These are phyloP conservation scores for Columba livia DNA, from an alignment of 2,113 vertebrate genomes.

Conservation along the genomic window DNA sequence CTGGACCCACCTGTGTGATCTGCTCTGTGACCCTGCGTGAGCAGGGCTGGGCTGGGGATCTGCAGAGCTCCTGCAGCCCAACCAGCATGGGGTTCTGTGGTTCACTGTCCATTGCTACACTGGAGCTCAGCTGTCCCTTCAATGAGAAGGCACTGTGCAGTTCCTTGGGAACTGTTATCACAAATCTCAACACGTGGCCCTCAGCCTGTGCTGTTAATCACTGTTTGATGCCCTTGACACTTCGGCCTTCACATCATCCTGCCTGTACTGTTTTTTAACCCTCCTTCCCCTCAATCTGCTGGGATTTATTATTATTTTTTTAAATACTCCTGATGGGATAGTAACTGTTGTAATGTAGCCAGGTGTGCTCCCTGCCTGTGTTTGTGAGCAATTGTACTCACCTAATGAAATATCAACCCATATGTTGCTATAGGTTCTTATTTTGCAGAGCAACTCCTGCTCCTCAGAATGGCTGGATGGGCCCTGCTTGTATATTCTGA, in stretches of 20 bases:
- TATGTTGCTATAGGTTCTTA: not conserved
- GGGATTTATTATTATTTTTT: no score
- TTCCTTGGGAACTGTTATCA: not conserved
- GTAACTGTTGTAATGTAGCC: not conserved
- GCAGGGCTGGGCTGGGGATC: no score
- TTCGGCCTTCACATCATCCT: not conserved
- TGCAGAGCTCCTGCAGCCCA: no score
- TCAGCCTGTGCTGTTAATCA: not conserved
- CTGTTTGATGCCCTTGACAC: fast-evolving
- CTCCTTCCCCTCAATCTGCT: not conserved
- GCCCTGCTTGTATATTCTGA: no score
- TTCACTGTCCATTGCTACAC: not conserved
- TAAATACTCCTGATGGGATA: not conserved
- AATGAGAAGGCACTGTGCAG: not conserved
- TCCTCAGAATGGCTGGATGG: not conserved
- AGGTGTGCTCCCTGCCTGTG: not conserved
- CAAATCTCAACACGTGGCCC: not conserved
- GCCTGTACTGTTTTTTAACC: not conserved
- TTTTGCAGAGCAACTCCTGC: not conserved
- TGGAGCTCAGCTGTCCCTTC: not conserved
- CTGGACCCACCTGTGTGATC: no score
- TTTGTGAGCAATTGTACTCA: not conserved
- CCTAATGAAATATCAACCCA: not conserved
- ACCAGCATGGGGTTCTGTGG: no score
- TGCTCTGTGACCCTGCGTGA: no score